phyloP scores from a whole-genome alignment of 2,888 invertebrate species.

The Hybos culiciformis region DNA sequence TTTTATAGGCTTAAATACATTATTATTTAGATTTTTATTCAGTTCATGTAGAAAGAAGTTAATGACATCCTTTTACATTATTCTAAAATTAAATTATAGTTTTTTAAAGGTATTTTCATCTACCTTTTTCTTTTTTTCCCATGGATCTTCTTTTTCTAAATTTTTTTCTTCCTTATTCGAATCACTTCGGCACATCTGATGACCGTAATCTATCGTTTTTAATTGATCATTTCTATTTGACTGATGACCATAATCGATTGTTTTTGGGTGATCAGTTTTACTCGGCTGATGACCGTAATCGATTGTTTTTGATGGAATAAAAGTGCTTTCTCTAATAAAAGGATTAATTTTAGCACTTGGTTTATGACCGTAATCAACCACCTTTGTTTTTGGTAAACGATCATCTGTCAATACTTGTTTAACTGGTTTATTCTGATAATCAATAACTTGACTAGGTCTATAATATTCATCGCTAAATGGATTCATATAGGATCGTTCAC shows the following conservation, averaged over 20 bases:
- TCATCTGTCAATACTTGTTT: conserved; percentile 23
- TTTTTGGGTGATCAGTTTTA: conserved; percentile 10
- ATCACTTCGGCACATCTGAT: too few species aligned
- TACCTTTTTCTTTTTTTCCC: conserved; percentile 2
- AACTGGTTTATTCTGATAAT: conserved; percentile 50
- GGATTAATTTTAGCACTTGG: conserved; percentile 12
- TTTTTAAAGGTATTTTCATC: too few species aligned
- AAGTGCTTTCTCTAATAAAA: conserved; percentile 35
- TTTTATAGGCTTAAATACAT: too few species aligned
- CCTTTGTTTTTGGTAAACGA: conserved; percentile 41
- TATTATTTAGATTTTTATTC: too few species aligned
- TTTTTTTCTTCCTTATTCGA: conserved; percentile 1
- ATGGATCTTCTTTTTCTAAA: conserved; percentile 13
- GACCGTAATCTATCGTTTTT: too few species aligned
- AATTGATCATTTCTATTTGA: not conserved
- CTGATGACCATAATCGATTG: conserved; percentile 1
- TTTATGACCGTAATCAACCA: conserved; percentile 61
- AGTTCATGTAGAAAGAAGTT: too few species aligned
- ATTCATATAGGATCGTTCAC: too few species aligned
- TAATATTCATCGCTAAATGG: conserved; percentile 42
- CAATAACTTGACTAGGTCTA: conserved; percentile 48
- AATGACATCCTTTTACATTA: too few species aligned
- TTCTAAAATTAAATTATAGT: too few species aligned
- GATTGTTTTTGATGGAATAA: conserved; percentile 46
- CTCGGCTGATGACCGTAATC: conserved; percentile 50